Conservation (phyloP, 2,797 vertebrate species). For the Pelobates cultripes region DNA sequence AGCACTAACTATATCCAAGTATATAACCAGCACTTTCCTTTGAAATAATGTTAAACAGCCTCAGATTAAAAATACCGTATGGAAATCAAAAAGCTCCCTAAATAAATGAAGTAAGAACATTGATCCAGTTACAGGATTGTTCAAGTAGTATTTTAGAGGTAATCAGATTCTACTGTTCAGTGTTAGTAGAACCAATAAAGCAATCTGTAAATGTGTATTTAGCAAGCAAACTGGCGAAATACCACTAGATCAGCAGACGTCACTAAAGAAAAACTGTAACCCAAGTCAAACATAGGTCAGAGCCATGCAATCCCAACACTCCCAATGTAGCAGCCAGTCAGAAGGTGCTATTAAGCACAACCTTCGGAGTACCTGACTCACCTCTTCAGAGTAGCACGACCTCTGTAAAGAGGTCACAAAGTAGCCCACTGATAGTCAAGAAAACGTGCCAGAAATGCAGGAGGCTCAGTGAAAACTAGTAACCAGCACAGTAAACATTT, state of each 20-base stretch:
- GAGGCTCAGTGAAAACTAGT: background rate
- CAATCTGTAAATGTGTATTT: background rate
- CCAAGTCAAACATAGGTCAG: background rate
- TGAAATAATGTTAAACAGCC: too few relatives aligned
- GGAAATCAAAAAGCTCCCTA: too few relatives aligned
- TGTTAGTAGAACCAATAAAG: too few relatives aligned
- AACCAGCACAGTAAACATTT: background rate
- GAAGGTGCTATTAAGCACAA: background rate
- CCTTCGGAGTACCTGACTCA: background rate
- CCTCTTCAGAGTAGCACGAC: constrained; percentile 5
- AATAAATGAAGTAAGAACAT: too few relatives aligned
- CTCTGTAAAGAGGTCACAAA: background rate
- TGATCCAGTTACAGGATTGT: too few relatives aligned
- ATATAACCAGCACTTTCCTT: too few relatives aligned
- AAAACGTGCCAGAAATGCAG: background rate
- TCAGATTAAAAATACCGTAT: too few relatives aligned
- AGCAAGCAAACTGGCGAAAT: background rate
- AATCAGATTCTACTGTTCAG: too few relatives aligned
- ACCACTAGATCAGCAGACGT: background rate
- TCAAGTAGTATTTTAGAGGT: too few relatives aligned
- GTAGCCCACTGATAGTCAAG: background rate
- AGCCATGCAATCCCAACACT: background rate
- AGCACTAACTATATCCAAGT: too few relatives aligned
- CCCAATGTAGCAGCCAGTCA: constrained; percentile 19
- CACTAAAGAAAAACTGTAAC: background rate